Evolutionary conservation across 1,140 invertebrate species (phyloP), one percentile per base, ranked within the genome.

Genomic region (Magallana ariakensis): DNA sequence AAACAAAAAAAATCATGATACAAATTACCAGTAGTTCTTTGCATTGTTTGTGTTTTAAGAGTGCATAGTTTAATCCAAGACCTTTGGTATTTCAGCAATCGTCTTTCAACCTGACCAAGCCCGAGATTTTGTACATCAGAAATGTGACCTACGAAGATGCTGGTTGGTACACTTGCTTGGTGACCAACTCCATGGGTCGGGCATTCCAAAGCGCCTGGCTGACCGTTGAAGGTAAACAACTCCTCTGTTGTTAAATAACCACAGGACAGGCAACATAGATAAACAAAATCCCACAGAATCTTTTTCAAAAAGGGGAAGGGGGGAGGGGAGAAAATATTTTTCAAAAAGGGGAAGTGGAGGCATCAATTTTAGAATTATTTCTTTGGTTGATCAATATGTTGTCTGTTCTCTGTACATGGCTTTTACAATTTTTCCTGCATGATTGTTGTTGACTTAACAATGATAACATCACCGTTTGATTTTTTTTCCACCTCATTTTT

Each of bases 141-240:
- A 99, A 99, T 93, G 97, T 99, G 0, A 98, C 97, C 0, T 95
- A 97, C 86, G 96, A 97, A 57, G 97, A 98, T 91, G 97, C 98
- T 93, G 98, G 98, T 1, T 98, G 97, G 97, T 99, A 99, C 93
- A 97, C 97, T 0, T 99, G 98, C 93, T 95, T 98, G 7, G 98
- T 97, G 0, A 96, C 96, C 5, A 99, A 98, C 93, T 96, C 96
- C 60, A 95, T 98, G 15, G 98, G 98, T 0, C 95, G 95, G 53
- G 96, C 96, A 0, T 96, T 96, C 80, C 96, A 96, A 55, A 97
- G 96, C 92, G 97, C 97, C 15, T 99, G 98, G 94, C 95, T 99
- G 1, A 96, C 95, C 75, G 97, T 99, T 13, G 62, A 90, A 88
- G 91, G 90, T 92, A 85, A 88, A 57, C 87, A 75, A 26, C 8